Evolutionary conservation across 1,140 invertebrate genomes (phyloP).

Genomic region (Plectrocnemia conspersa): DNA sequence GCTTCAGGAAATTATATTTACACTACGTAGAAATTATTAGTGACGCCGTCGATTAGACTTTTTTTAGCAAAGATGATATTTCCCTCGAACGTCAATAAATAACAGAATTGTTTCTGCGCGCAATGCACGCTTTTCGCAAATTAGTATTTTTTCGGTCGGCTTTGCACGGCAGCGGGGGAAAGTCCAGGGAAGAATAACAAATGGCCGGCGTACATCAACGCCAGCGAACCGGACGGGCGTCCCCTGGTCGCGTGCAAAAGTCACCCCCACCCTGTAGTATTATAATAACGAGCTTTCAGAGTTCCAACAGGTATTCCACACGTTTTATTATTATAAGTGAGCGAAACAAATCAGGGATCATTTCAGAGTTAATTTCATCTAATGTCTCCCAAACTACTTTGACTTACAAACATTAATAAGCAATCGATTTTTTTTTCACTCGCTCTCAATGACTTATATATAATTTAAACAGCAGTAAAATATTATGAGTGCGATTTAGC

Average conservation of each 20-base stretch:
- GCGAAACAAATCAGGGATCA: too few species aligned
- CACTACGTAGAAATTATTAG: not conserved
- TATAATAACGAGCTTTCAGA: conserved; percentile 14
- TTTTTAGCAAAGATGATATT: not conserved
- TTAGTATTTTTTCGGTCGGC: conserved; percentile 18
- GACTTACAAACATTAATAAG: too few species aligned
- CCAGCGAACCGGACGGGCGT: conserved; percentile 7
- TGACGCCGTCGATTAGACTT: not conserved
- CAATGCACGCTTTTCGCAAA: conserved; percentile 13
- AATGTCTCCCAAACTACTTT: too few species aligned
- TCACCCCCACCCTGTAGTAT: conserved; percentile 19
- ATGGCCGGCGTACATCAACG: conserved; percentile 35
- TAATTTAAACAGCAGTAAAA: too few species aligned
- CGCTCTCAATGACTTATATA: too few species aligned
- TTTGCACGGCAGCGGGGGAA: conserved; percentile 4
- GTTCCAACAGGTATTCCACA: conserved; percentile 22
- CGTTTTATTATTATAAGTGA: too few species aligned
- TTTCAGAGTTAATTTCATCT: too few species aligned
- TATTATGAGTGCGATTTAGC: too few species aligned
- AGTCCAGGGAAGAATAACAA: conserved; percentile 35
- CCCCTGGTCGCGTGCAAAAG: conserved; percentile 15
- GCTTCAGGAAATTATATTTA: not conserved
- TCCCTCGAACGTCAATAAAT: too few species aligned
- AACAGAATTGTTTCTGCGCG: not conserved
- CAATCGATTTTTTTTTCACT: too few species aligned